Evolutionary conservation across 2,113 vertebrate species (phyloP).

Genomic region (Eudyptes chrysolophus): DNA sequence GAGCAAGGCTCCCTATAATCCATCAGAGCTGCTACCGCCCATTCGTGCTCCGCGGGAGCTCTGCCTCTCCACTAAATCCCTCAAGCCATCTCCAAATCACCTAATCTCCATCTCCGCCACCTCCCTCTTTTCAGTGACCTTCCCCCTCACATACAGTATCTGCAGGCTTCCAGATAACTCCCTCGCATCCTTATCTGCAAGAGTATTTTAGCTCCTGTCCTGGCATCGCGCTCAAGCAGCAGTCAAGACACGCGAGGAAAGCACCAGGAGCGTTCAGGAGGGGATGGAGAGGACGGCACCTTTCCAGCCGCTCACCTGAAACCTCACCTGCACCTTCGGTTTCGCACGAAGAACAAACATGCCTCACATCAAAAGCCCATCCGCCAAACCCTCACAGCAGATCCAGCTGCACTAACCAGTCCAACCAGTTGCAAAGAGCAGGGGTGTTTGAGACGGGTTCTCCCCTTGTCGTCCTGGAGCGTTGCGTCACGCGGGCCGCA

Average conservation of each 20-base stretch:
- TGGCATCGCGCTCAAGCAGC: neutral
- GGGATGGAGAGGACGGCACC: neutral
- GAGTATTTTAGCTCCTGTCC: neutral
- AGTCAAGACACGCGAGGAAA: neutral
- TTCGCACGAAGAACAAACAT: accelerated
- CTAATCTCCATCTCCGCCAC: slow-evolving; percentile 11
- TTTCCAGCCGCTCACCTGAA: neutral
- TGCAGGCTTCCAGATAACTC: slow-evolving; percentile 33
- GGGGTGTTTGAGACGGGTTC: accelerated
- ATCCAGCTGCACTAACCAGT: neutral
- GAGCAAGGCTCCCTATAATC: neutral
- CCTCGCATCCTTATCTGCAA: slow-evolving; percentile 2
- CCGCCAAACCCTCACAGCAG: neutral
- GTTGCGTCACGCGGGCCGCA: accelerated
- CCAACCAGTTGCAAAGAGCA: neutral
- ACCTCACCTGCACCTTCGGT: neutral
- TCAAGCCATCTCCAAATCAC: slow-evolving; percentile 13
- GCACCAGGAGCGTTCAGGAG: neutral
- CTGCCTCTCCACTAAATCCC: slow-evolving; percentile 25
- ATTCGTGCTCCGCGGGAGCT: neutral
- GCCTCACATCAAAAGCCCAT: neutral
- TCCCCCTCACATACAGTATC: neutral
- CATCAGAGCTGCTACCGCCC: neutral
- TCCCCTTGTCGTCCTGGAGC: accelerated
- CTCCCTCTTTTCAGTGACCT: slow-evolving; percentile 5